A percentile compares a stretch with the other conserved stretches of the same genome.
phyloP scores from a whole-genome alignment of 2,888 invertebrate species.

The Criorhina ranunculi region DNA sequence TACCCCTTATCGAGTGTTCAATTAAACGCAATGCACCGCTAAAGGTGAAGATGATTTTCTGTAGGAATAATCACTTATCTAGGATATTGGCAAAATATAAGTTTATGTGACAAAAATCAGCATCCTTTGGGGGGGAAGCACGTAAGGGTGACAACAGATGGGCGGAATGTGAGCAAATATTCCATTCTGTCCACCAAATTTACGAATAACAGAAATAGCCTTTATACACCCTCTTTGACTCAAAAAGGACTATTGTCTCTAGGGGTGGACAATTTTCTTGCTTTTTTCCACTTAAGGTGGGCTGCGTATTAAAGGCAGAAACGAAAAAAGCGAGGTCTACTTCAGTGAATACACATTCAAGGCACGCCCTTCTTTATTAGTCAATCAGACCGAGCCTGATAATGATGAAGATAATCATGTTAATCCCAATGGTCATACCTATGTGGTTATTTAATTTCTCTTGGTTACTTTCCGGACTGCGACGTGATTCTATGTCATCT shows the following conservation, averaged over 20 bases:
- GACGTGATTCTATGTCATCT: not conserved
- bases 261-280: not conserved
- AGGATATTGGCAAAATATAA: too few species aligned
- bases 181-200: not conserved
- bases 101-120: too few species aligned
- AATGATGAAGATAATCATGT: not conserved
- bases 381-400: not conserved
- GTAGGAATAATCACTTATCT: too few species aligned
- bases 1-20: too few species aligned
- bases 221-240: not conserved
- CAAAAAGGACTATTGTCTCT: not conserved
- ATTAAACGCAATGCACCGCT: too few species aligned
- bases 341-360: not conserved
- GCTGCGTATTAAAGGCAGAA: not conserved
- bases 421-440: not conserved
- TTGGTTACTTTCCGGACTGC: not conserved
- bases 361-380: not conserved
- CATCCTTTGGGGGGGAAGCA: too few species aligned
- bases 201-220: not conserved
- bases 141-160: too few species aligned
- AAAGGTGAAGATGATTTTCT: too few species aligned
- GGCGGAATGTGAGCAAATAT: too few species aligned
- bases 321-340: not conserved
- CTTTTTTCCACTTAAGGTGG: not conserved
- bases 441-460: not conserved